phyloP scores from a whole-genome alignment of 1,140 invertebrate species.

The Adelges cooleyi region DNA sequence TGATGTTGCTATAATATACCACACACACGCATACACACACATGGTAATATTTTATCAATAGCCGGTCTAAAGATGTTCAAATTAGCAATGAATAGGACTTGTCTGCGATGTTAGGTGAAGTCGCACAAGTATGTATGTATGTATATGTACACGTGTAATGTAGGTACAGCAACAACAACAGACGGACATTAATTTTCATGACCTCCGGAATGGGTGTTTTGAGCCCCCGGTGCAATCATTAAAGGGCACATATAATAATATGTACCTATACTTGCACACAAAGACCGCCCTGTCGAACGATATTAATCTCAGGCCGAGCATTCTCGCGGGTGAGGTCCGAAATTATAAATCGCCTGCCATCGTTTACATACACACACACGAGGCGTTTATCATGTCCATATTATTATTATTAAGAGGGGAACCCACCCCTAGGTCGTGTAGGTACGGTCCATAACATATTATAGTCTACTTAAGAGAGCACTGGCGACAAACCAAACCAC shows the following conservation, averaged over 20 bases:
- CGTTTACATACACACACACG: neutral
- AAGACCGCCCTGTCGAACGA: conserved; percentile 22
- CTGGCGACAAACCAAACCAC: too few relatives aligned
- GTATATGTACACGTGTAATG: neutral
- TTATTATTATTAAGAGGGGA: too few relatives aligned
- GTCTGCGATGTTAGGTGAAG: neutral
- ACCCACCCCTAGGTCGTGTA: too few relatives aligned
- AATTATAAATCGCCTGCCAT: conserved; percentile 26
- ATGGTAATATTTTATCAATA: conserved; percentile 25
- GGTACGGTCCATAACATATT: too few relatives aligned
- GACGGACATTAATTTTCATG: neutral
- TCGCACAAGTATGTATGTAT: too few relatives aligned
- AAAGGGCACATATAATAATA: neutral
- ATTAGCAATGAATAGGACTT: conserved; percentile 26
- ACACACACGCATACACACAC: too few relatives aligned
- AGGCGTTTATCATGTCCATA: too few relatives aligned
- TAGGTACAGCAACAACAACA: neutral
- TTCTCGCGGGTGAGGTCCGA: neutral
- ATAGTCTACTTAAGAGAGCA: too few relatives aligned
- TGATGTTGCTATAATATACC: too few relatives aligned
- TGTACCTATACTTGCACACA: neutral
- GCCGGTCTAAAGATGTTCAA: conserved; percentile 23
- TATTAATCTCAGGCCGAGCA: conserved; percentile 15
- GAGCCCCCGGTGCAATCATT: neutral
- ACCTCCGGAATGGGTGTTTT: conserved; percentile 19